Base-by-base conservation (phyloP, 2,888 invertebrate genomes). In the Lacanobia wlatinum region DNA sequence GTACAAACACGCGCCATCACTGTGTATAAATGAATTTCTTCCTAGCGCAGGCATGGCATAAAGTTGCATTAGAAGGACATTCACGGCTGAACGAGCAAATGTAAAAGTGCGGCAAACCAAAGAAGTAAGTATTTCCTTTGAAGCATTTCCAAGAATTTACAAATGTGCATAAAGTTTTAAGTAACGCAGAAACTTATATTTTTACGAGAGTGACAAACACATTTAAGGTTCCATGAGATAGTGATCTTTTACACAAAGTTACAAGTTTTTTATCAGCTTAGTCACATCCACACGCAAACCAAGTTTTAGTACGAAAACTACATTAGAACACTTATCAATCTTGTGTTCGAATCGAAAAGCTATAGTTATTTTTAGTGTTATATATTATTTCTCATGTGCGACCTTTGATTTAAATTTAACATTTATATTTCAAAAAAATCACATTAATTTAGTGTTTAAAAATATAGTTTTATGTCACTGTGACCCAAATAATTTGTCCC, bases 31-130 rank as follows among this genome's bases (percentile, higher is more conserved):
- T 79, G 43, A 55, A 56, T 73, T 64, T 73, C 50, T 21, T 38
- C 8, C 38, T 21, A 40, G 16, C 28, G 28, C 21, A 40, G 55
- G 43, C 38, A 46, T 28, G n/a, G 53, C 59, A 53, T 70, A 56
- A 23, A 14, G 56, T 48, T 70, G 70, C 59, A 71, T 73, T 76
- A 70, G 70, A 75, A 68, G 63, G 73, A 70, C 76, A 60, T 77
- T 59, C 46, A 66, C 43, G 55, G 58, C 65, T 66, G 74, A 72
- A 74, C 62, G 74, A 62, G 56, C 59, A 71, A 77, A 70, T 75
- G 73, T 73, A 70, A 78, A 75, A 83, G 74, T 80, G 62, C 62
- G n/a, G 58, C 65, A 82, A 79, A 82, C 69, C 67, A 21, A 70
- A 55, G 67, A 69, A 67, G 62, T 71, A 60, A 75, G 50, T 43